Conservation (phyloP, 2,888 invertebrate genomes). For the Diaphora mendica region DNA sequence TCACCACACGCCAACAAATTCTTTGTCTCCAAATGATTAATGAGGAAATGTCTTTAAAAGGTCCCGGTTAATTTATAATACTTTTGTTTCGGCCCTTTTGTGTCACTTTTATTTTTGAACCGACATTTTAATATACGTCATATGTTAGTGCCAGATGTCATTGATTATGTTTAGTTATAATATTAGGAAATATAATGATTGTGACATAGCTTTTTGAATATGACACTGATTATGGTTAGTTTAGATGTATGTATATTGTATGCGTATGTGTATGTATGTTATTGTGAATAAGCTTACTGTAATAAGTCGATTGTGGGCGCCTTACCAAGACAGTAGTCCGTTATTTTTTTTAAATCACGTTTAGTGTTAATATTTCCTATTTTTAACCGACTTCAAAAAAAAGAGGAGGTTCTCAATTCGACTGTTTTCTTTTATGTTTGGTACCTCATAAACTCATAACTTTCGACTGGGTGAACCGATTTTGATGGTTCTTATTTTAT, state of each 20-base stretch:
- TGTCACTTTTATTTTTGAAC: constrained; percentile 28
- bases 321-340: background rate
- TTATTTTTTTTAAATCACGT: too few relatives aligned
- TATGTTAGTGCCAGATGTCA: constrained; percentile 26
- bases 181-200: constrained; percentile 16
- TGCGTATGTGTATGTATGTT: too few relatives aligned
- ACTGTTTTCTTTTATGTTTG: too few relatives aligned
- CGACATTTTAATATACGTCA: constrained; percentile 29
- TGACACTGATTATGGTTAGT: background rate
- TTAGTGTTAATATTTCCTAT: background rate
- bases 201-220: background rate
- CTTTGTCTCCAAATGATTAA: constrained; percentile 48
- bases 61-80: constrained; percentile 47
- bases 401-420: too few relatives aligned
- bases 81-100: constrained; percentile 45
- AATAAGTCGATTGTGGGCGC: background rate
- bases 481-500: too few relatives aligned
- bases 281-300: background rate
- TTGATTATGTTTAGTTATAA: constrained; percentile 25
- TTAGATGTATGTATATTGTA: background rate
- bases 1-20: constrained; percentile 21
- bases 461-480: too few relatives aligned
- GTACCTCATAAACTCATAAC: too few relatives aligned
- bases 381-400: too few relatives aligned
- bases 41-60: constrained; percentile 46